Evolutionary conservation across 2,888 invertebrate genomes (phyloP).

Genomic region (Agrotis segetum): DNA sequence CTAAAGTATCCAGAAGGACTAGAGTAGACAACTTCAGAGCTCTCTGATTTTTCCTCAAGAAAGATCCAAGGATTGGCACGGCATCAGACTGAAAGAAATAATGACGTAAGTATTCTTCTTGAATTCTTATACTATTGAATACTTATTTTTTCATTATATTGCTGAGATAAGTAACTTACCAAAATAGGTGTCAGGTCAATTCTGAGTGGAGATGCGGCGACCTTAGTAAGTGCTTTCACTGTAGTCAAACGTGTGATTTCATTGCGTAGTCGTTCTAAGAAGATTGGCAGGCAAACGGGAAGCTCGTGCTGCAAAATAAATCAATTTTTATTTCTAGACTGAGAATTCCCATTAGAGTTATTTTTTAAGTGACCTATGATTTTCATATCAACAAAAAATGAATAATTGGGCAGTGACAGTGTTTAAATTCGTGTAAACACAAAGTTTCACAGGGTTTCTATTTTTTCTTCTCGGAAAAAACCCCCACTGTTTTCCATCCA

Average conservation of each 20-base stretch:
- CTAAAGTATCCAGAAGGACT: slow-evolving; percentile 96
- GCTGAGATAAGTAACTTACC: slow-evolving; percentile 79
- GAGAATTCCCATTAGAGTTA: neutral
- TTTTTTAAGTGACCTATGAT: neutral
- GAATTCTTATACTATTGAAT: too few relatives aligned
- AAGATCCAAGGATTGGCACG: slow-evolving; percentile 97
- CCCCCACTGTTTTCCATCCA: neutral
- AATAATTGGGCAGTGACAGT: too few relatives aligned
- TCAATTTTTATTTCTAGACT: neutral
- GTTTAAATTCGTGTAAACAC: too few relatives aligned
- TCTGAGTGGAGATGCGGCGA: slow-evolving; percentile 97
- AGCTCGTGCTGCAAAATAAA: slow-evolving; percentile 92
- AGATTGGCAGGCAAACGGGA: slow-evolving; percentile 97
- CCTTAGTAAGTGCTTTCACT: slow-evolving; percentile 98
- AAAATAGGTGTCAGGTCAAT: slow-evolving; percentile 96
- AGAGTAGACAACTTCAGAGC: slow-evolving; percentile 98
- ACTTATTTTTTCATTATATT: neutral
- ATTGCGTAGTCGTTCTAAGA: slow-evolving; percentile 98
- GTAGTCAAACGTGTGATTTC: slow-evolving; percentile 99
- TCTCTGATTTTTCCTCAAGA: slow-evolving; percentile 98
- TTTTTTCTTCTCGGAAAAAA: neutral
- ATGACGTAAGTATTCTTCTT: neutral
- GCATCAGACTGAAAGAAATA: slow-evolving; percentile 93
- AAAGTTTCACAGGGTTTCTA: too few relatives aligned
- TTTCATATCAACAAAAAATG: neutral